phyloP scores from a whole-genome alignment of 2,797 vertebrate species.

The Neosalanx taihuensis region DNA sequence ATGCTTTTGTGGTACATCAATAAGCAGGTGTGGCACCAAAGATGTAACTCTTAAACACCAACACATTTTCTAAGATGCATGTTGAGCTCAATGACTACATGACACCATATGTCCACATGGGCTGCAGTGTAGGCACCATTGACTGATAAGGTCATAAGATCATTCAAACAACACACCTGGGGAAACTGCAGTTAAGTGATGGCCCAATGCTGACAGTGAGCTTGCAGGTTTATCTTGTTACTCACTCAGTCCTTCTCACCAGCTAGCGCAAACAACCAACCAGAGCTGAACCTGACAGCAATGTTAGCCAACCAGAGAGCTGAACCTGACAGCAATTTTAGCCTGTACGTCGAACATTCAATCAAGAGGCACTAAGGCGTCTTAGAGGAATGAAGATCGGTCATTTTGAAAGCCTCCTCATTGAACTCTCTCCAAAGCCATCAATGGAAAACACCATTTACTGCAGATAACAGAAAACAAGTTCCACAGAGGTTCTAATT shows the following conservation, averaged over 20 bases:
- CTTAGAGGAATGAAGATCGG: conserved; percentile 56
- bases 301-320: not conserved
- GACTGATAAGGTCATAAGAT: conserved; percentile 4
- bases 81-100: not conserved
- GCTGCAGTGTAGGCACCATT: not conserved
- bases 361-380: conserved; percentile 65
- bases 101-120: not conserved
- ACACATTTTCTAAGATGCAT: too few species aligned
- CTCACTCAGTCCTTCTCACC: conserved; percentile 11
- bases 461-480: conserved; percentile 46
- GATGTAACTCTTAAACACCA: too few species aligned
- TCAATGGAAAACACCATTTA: conserved; percentile 39
- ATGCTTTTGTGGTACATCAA: too few species aligned
- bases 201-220: not conserved
- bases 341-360: conserved; percentile 28
- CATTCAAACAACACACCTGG: not conserved
- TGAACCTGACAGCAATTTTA: conserved; percentile 18
- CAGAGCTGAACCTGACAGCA: not conserved
- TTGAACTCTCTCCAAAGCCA: conserved; percentile 43
- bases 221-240: not conserved
- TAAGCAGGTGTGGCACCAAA: too few species aligned
- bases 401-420: conserved; percentile 61
- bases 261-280: conserved; percentile 6
- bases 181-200: conserved; percentile 7
- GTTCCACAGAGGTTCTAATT: conserved; percentile 68